phyloP scores from a whole-genome alignment of 1,140 invertebrate genomes.

The Rhagoletis zephyria region DNA sequence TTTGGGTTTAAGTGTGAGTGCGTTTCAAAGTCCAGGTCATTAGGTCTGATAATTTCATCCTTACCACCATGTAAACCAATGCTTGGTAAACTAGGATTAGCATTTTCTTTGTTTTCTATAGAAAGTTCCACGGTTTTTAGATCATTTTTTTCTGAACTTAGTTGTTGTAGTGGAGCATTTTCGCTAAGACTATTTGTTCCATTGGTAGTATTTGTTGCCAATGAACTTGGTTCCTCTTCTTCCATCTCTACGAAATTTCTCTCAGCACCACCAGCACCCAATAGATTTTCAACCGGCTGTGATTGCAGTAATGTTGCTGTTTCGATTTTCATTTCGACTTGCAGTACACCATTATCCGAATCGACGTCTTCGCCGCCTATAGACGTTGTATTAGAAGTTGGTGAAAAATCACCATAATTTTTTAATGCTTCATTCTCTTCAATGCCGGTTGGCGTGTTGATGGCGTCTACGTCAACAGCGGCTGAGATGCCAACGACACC shows the following conservation, averaged over 20 bases:
- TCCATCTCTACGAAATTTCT: conserved; percentile 54
- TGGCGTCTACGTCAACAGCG: conserved; percentile 2
- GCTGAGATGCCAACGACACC: conserved; percentile 27
- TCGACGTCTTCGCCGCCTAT: conserved; percentile 60
- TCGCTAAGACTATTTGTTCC: conserved; percentile 70
- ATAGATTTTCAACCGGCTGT: conserved; percentile 20
- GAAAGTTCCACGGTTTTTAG: not conserved
- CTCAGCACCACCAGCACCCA: not conserved
- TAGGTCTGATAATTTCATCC: not conserved
- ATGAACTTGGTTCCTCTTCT: conserved; percentile 69
- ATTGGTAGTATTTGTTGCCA: conserved; percentile 69
- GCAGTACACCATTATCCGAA: conserved; percentile 53
- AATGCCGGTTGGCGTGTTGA: conserved; percentile 9
- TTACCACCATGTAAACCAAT: not conserved
- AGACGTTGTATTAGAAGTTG: conserved; percentile 66
- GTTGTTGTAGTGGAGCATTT: conserved; percentile 56
- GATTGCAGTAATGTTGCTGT: not conserved
- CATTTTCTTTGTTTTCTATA: conserved; percentile 65
- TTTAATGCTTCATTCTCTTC: conserved; percentile 63
- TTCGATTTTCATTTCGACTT: conserved; percentile 58
- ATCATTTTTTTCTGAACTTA: not conserved
- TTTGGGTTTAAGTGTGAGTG: conserved; percentile 68
- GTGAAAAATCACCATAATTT: conserved; percentile 68
- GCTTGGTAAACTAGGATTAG: conserved; percentile 53
- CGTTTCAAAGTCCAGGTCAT: conserved; percentile 27